Percentiles rank a stretch among this genome's conserved stretches.
Conservation (phyloP, 2,797 vertebrate genomes). For the Hylomyscus alleni region DNA sequence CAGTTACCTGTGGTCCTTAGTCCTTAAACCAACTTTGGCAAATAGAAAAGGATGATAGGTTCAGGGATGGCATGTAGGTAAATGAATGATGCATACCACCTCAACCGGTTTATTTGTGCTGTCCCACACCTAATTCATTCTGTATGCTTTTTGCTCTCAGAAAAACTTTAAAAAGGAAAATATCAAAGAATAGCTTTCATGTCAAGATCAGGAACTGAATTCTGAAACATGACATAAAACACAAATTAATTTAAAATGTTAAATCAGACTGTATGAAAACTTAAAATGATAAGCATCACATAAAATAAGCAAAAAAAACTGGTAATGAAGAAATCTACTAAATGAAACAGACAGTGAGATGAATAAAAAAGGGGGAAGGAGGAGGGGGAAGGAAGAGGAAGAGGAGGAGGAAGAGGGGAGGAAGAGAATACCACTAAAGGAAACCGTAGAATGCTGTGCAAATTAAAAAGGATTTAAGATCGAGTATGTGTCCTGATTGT, state of each 20-base stretch:
- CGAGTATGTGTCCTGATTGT: not conserved
- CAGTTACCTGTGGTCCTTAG: not conserved
- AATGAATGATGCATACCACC: not conserved
- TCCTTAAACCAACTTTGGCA: not conserved
- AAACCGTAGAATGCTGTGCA: not conserved
- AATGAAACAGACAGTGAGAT: not conserved
- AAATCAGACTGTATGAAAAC: not conserved
- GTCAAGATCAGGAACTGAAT: not conserved
- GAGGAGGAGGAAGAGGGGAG: too few species aligned
- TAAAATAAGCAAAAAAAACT: not conserved
- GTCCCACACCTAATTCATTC: not conserved
- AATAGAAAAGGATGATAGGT: not conserved
- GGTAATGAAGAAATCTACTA: not conserved
- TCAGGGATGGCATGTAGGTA: not conserved
- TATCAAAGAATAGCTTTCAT: not conserved
- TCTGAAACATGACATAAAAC: conserved; percentile 7
- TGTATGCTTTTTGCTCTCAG: not conserved
- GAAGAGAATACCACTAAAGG: not conserved
- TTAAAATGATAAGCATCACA: not conserved
- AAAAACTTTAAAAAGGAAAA: not conserved
- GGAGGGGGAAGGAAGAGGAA: too few species aligned
- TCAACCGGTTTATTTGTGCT: too few species aligned
- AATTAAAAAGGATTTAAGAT: not conserved
- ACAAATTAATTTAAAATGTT: not conserved
- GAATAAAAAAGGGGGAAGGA: not conserved